Base-by-base conservation (phyloP, 2,888 invertebrate genomes). In the Zaprionus lineosus region DNA sequence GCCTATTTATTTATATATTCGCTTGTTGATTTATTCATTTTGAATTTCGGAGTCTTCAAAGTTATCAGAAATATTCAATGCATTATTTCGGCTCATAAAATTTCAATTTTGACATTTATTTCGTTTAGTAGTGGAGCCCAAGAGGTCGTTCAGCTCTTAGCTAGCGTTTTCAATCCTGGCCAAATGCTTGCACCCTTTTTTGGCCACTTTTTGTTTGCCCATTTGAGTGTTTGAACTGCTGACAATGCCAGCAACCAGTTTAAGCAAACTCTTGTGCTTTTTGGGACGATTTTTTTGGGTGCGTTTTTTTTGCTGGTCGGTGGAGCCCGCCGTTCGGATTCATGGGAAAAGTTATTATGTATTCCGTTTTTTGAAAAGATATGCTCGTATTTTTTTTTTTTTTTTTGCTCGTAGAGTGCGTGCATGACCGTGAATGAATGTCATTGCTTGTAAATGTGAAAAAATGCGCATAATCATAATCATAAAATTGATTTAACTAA, bases 401-500 rank as follows among this genome's bases (percentile, higher is more conserved):
- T 51, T 53, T 51, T 56, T 15, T 43, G 63, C 55, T 53, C 59
- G 57, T 59, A 59, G 60, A 29, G 37, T 39, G 69, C 58, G 77
- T 81, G 74, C 53, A 56, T 55, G 65, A 64, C 53, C 48, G 46
- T 37, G 56, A 70, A 59, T 70, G 61, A 66, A 56, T 65, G 52
- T 18, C 51, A 51, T 9, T 51, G 60, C 4, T 26, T 24, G 36
- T 14, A 33, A 31, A 31, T 24, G 15, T 26, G 26, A 16, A 36
- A 2, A 46, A 41, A 56, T 43, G 34, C 36, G 41, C 60, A 62
- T 76, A 73, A 77, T 63, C 68, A 74, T 74, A 74, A 81, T 77
- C 74, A 66, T 56, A 34, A 74, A 84, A 72, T 69, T 74, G 61
- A 82, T 78, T 84, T 67, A 82, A 82, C 83, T 84, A 78, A 84